Conservation (phyloP, 1,140 invertebrate genomes). For the Aethina tumida region DNA sequence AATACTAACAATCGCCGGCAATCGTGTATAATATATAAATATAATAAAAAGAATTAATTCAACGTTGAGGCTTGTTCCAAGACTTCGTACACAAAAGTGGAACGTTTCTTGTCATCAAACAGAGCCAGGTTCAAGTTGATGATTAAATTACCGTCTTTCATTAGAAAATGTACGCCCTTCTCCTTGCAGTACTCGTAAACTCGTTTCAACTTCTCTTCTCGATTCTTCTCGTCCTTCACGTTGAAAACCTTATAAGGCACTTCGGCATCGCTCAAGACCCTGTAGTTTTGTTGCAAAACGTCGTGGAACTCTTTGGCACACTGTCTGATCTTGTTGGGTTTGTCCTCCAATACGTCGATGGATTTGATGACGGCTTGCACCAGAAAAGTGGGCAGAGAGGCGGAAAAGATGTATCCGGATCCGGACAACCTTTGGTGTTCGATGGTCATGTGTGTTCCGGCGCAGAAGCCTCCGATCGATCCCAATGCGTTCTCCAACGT, state of each 20-base stretch:
- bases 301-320: conserved; percentile 17
- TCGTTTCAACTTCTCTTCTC: conserved; percentile 8
- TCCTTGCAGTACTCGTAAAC: conserved; percentile 18
- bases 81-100: conserved; percentile 14
- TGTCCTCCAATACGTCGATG: conserved; percentile 17
- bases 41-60: conserved; percentile 1
- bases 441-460: conserved; percentile 25
- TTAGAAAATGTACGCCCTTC: conserved; percentile 21
- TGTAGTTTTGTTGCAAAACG: conserved; percentile 15
- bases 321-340: conserved; percentile 17
- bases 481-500: conserved; percentile 30
- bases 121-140: conserved; percentile 23
- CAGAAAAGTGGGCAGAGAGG: conserved; percentile 29
- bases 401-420: conserved; percentile 29
- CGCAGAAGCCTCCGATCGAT: conserved; percentile 32
- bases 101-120: conserved; percentile 10
- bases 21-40: background rate
- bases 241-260: conserved; percentile 27
- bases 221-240: conserved; percentile 7
- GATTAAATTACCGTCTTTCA: conserved; percentile 18
- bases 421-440: conserved; percentile 30
- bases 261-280: conserved; percentile 21
- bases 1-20: too few species aligned
- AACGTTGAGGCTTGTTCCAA: conserved; percentile 14
- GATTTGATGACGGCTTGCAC: conserved; percentile 26